Percentiles rank a stretch among this genome's conserved stretches.
phyloP scores from a whole-genome alignment of 2,888 invertebrate species.

The Stramonita haemastoma region DNA sequence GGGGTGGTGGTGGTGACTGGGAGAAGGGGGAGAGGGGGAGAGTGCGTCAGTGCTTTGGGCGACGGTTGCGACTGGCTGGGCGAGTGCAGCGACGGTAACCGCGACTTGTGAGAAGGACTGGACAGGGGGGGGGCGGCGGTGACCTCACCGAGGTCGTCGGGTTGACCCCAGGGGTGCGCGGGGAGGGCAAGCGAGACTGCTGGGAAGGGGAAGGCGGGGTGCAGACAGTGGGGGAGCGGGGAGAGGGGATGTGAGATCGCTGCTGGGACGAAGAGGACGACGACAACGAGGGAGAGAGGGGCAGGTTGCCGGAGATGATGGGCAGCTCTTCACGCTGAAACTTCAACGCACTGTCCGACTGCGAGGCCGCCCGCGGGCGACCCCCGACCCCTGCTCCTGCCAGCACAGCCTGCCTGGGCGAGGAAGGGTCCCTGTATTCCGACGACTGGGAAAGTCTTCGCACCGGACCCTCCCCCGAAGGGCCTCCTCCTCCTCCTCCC shows the following conservation, averaged over 20 bases:
- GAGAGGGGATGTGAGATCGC: constrained; percentile 21
- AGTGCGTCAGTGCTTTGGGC: not conserved
- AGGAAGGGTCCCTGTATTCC: not conserved
- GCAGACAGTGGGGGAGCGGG: constrained; percentile 6
- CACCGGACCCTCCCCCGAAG: not conserved
- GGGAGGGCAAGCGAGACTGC: not conserved
- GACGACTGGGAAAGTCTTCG: not conserved
- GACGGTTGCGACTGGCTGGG: not conserved
- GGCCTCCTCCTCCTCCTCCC: not conserved
- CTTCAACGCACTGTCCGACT: constrained; percentile 2
- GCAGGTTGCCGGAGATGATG: constrained; percentile 23
- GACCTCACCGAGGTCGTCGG: not conserved
- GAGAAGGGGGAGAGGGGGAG: not conserved
- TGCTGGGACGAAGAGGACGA: not conserved
- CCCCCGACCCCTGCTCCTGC: not conserved
- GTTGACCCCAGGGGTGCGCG: not conserved
- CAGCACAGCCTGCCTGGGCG: not conserved
- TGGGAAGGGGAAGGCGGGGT: not conserved
- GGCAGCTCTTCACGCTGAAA: not conserved
- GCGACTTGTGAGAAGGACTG: constrained; percentile 4
- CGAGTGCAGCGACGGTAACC: not conserved
- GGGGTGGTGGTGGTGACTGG: not conserved
- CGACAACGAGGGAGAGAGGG: not conserved
- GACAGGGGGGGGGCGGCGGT: not conserved
- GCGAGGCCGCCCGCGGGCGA: constrained; percentile 10